Evolutionary conservation across 2,888 invertebrate genomes (phyloP).

Genomic region (Podotricha telesiphe): DNA sequence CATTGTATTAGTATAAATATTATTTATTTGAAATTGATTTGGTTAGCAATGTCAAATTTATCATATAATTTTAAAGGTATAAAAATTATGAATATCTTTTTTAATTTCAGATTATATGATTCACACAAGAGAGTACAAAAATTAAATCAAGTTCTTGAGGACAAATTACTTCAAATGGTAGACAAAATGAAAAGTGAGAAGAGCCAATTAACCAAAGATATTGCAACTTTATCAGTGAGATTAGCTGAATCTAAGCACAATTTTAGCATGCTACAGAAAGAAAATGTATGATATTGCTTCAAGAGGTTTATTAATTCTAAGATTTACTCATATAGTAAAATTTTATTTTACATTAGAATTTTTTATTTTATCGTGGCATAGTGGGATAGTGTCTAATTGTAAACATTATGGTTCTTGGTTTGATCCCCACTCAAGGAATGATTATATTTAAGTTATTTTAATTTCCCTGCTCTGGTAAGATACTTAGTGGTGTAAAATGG

Average conservation of each 20-base stretch:
- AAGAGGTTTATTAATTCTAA: not conserved
- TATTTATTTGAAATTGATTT: no score
- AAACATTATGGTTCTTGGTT: no score
- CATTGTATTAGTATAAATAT: no score
- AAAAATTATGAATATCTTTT: not conserved
- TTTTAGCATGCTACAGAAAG: conserved; percentile 91
- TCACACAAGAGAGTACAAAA: conserved; percentile 97
- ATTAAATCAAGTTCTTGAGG: conserved; percentile 97
- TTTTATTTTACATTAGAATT: conserved; percentile 2
- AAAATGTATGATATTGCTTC: conserved; percentile 87
- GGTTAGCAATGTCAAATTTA: no score
- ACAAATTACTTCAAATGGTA: conserved; percentile 95
- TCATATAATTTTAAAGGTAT: no score
- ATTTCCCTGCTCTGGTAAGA: no score
- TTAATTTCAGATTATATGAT: conserved; percentile 89
- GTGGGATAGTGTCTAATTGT: no score
- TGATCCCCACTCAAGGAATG: not conserved
- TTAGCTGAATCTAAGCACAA: conserved; percentile 93
- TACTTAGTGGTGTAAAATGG: no score
- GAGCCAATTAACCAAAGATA: conserved; percentile 92
- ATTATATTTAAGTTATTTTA: no score
- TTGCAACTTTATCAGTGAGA: conserved; percentile 92
- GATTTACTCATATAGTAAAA: not conserved
- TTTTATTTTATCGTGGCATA: not conserved
- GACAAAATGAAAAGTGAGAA: conserved; percentile 96